Percentiles rank a stretch among this genome's conserved stretches.
Evolutionary conservation across 2,888 invertebrate genomes (phyloP).

Genomic region (Colostygia pectinataria): DNA sequence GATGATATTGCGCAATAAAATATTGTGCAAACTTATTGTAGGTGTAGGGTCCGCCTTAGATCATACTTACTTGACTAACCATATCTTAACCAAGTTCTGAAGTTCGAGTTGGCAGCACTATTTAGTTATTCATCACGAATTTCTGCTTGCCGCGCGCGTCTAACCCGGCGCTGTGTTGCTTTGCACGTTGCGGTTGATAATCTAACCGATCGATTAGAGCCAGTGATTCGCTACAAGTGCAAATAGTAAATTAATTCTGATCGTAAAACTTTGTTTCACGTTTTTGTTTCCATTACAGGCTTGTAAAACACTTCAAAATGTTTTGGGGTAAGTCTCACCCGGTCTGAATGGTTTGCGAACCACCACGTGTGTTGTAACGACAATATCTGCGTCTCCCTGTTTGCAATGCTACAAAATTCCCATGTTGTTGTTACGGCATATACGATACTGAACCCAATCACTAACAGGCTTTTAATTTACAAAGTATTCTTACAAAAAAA

Average conservation of each 20-base stretch:
- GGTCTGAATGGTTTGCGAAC: constrained; percentile 38
- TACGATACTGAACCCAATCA: not conserved
- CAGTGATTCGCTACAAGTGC: constrained; percentile 4
- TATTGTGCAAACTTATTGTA: too few species aligned
- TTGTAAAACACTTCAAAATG: constrained; percentile 52
- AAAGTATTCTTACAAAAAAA: too few species aligned
- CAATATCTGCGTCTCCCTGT: constrained; percentile 14
- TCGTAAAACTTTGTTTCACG: constrained; percentile 16
- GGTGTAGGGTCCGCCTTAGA: too few species aligned
- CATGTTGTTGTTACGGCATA: not conserved
- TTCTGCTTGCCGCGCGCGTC: not conserved
- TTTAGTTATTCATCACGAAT: too few species aligned
- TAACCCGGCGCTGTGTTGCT: constrained; percentile 7
- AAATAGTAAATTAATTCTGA: not conserved
- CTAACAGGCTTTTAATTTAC: too few species aligned
- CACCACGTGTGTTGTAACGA: constrained; percentile 73
- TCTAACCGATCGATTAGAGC: not conserved
- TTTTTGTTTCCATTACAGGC: constrained; percentile 11
- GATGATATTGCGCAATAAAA: too few species aligned
- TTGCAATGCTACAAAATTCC: constrained; percentile 1
- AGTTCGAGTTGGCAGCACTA: too few species aligned
- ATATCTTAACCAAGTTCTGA: too few species aligned
- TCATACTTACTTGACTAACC: too few species aligned
- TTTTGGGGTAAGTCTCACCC: constrained; percentile 76
- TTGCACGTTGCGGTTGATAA: constrained; percentile 25